A percentile compares a stretch with the other conserved stretches of the same genome.
These are phyloP conservation scores for Reinhardtius hippoglossoides DNA, from an alignment of 2,113 vertebrate genomes.

Conservation along the genomic window DNA sequence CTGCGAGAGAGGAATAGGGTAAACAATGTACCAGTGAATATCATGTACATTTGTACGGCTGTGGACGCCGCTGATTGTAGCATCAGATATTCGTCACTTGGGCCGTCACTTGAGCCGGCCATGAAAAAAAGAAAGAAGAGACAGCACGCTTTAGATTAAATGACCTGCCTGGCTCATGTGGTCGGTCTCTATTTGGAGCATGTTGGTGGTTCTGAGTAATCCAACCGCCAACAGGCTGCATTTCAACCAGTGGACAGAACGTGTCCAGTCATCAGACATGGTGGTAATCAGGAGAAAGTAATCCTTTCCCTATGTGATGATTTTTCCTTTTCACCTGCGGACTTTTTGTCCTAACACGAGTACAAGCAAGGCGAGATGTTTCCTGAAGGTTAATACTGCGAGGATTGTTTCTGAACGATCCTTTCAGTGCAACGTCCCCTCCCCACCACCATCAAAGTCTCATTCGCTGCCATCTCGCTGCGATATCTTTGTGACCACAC, in stretches of 20 bases:
- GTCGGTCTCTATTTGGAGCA: conserved; percentile 61
- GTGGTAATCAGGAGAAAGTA: conserved; percentile 42
- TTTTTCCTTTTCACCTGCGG: conserved; percentile 8
- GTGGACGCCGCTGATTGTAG: conserved; percentile 54
- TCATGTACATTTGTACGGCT: conserved; percentile 43
- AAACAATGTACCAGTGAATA: conserved; percentile 40
- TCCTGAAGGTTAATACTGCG: not conserved
- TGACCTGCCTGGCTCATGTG: conserved; percentile 55
- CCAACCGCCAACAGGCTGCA: conserved; percentile 63
- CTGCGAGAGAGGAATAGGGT: conserved; percentile 21
- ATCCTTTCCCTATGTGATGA: conserved; percentile 19
- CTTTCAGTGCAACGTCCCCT: conserved; percentile 19
- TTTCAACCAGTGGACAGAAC: conserved; percentile 68
- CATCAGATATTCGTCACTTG: conserved; percentile 14
- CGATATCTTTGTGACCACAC: conserved; percentile 48
- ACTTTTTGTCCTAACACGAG: conserved; percentile 12
- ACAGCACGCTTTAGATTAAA: conserved; percentile 67
- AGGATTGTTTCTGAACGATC: conserved; percentile 21
- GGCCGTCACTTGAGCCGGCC: conserved; percentile 35
- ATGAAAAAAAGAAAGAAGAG: conserved; percentile 28
- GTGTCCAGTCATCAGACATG: conserved; percentile 60
- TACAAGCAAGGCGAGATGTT: conserved; percentile 13
- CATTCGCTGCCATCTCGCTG: conserved; percentile 8
- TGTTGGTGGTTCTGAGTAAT: conserved; percentile 71
- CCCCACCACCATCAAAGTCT: conserved; percentile 28